Conservation (phyloP, 2,113 vertebrate species). For the Arizona elegans region DNA sequence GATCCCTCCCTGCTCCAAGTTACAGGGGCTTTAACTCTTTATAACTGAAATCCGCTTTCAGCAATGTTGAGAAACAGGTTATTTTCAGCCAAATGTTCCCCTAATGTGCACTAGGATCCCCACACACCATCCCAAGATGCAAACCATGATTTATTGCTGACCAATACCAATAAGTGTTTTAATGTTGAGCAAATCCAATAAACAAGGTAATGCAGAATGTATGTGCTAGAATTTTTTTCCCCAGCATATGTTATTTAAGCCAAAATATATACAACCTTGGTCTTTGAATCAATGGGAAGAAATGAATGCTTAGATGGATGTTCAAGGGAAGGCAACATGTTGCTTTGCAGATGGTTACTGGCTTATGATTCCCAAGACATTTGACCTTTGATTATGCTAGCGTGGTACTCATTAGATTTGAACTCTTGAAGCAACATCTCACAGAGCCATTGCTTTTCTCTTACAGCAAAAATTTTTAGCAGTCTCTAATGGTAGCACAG, state of each 20-base stretch:
- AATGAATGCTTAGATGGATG: background rate
- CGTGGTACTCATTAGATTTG: background rate
- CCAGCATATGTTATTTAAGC: background rate
- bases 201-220: background rate
- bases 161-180: background rate
- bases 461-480: background rate
- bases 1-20: background rate
- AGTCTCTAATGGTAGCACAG: background rate
- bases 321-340: background rate
- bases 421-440: background rate
- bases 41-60: background rate
- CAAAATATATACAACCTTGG: background rate
- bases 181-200: background rate
- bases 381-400: background rate
- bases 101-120: background rate
- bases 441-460: background rate
- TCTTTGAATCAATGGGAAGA: background rate
- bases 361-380: background rate
- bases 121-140: background rate
- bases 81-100: background rate
- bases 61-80: background rate
- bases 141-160: background rate
- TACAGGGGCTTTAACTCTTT: background rate
- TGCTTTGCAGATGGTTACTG: background rate
- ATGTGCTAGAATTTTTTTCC: background rate